Evolutionary conservation across 2,888 invertebrate genomes (phyloP).

Genomic region (Diploptera punctata): DNA sequence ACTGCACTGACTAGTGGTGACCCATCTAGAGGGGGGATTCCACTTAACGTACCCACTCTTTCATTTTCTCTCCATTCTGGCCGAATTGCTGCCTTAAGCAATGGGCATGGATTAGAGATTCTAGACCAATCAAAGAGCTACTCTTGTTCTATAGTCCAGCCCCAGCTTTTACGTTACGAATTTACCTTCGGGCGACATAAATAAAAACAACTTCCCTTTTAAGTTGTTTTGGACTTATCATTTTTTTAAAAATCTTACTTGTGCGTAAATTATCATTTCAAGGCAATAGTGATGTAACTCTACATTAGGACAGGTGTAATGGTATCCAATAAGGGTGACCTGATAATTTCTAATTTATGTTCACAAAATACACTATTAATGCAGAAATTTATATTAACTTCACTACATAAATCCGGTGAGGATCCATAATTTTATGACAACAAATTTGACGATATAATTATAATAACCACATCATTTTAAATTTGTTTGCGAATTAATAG

Average conservation of each 20-base stretch:
- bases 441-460: too few species aligned
- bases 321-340: too few species aligned
- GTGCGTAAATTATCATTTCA: background rate
- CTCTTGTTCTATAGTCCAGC: slow-evolving; percentile 15
- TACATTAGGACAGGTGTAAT: too few species aligned
- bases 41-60: background rate
- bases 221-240: slow-evolving; percentile 15
- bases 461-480: too few species aligned
- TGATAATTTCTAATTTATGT: too few species aligned
- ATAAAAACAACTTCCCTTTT: slow-evolving; percentile 27
- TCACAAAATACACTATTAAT: too few species aligned
- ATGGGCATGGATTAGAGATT: slow-evolving; percentile 28
- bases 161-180: slow-evolving; percentile 25
- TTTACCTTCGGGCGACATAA: slow-evolving; percentile 17
- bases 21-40: background rate
- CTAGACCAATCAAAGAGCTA: slow-evolving; percentile 27
- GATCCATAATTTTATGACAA: too few species aligned
- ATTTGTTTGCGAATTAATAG: too few species aligned
- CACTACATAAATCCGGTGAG: too few species aligned
- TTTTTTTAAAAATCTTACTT: too few species aligned
- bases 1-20: too few species aligned
- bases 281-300: slow-evolving; percentile 17
- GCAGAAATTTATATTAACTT: too few species aligned
- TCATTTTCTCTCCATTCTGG: slow-evolving; percentile 14
- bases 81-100: slow-evolving; percentile 27